These are phyloP conservation scores for Ophiodon elongatus DNA, from an alignment of 2,113 vertebrate genomes.

Conservation along the genomic window DNA sequence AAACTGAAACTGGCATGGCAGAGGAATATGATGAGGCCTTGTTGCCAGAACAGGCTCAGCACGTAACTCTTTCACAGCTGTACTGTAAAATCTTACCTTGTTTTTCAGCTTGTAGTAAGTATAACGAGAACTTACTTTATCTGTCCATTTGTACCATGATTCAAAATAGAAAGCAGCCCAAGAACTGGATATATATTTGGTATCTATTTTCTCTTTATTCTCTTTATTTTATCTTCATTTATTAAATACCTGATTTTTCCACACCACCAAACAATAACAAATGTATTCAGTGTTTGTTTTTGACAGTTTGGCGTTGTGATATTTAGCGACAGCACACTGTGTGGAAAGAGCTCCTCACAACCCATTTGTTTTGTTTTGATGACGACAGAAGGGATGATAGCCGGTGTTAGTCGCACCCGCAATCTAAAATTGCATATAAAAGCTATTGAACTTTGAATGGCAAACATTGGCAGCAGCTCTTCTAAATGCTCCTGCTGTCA, in stretches of 20 bases:
- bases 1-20: constrained; percentile 19
- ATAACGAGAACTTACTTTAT: neutral
- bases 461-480: constrained; percentile 10
- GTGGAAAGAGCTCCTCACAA: neutral
- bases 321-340: neutral
- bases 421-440: constrained; percentile 39
- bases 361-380: constrained; percentile 21
- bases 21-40: neutral
- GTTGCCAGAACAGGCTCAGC: neutral
- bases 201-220: neutral
- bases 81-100: neutral
- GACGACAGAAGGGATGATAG: constrained; percentile 21
- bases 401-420: constrained; percentile 6
- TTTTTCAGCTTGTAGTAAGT: neutral
- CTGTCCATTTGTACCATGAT: neutral
- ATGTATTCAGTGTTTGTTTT: neutral
- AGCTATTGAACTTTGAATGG: constrained; percentile 1
- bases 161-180: neutral
- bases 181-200: neutral
- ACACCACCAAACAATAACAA: neutral
- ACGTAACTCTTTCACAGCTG: neutral
- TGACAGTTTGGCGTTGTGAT: neutral
- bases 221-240: too few species aligned
- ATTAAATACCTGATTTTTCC: neutral
- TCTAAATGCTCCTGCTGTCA: constrained; percentile 27